Evolutionary conservation across 2,113 vertebrate genomes (phyloP), one percentile per base, ranked within the genome.

Genomic region (Centropristis striata): DNA sequence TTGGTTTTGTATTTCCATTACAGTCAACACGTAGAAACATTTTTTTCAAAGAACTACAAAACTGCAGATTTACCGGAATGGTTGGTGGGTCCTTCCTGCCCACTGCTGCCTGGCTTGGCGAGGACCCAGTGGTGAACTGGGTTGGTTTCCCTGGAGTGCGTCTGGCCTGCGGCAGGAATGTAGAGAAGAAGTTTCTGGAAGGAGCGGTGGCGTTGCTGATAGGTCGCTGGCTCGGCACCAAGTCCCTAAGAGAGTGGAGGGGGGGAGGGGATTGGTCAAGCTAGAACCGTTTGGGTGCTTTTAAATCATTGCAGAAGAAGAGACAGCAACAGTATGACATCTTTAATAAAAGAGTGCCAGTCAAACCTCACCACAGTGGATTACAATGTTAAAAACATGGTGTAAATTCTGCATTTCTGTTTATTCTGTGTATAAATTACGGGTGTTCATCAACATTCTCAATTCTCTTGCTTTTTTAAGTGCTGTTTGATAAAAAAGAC

Each of bases 181-280:
- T 97, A 8, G 97, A 98, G 91, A 99, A 99, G 83, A 95, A 94
- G 88, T 95, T 95, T 87, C 97, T 95, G 23, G 97, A 94, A 0
- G 97, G 96, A 46, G 97, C 94, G 23, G 94, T 94, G 74, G 96
- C 90, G 36, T 92, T 91, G 41, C 92, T 94, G 15, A 93, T 70
- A 5, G 78, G 92, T 60, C 96, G 96, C 91, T 98, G 97, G 89
- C 94, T 97, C 68, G 95, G 96, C 61, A 98, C 95, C 93, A 99
- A 95, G 84, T 97, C 97, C 61, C 98, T 99, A 83, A 14, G 39
- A 68, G 61, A 7, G 54, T 1, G 44, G 20, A n/a, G 79, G 27
- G 4, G 4, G 50, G 27, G 49, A 47, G 3, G 25, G 15, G 36
- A 36, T n/a, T n/a, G n/a, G n/a, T n/a, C n/a, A n/a, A n/a, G n/a